These are phyloP conservation scores for Pteropus rufus DNA, from an alignment of 2,797 vertebrate species.

Conservation along the genomic window DNA sequence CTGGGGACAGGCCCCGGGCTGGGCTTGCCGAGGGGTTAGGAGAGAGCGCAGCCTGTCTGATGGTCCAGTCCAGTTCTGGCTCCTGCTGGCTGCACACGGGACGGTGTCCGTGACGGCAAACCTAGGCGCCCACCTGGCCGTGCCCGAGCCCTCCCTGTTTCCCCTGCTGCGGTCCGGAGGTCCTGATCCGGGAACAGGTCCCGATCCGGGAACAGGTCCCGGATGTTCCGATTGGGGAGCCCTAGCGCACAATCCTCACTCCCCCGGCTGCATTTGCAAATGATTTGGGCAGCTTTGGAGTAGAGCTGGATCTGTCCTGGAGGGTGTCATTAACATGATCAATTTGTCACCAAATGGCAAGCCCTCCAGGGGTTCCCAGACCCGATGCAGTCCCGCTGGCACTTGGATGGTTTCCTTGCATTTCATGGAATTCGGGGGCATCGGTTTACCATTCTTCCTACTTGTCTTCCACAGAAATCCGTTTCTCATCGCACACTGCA, in stretches of 20 bases:
- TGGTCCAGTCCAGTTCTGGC: rapidly evolving
- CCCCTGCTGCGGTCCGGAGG: rapidly evolving
- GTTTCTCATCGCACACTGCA: background rate
- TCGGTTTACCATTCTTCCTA: background rate
- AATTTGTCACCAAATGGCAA: rapidly evolving
- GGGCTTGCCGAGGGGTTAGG: background rate
- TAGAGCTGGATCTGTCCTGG: background rate
- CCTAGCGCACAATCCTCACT: rapidly evolving
- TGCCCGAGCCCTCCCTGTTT: rapidly evolving
- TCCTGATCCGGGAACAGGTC: background rate
- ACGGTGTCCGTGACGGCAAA: rapidly evolving
- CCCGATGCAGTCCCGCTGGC: background rate
- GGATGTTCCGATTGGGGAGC: background rate
- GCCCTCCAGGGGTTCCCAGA: rapidly evolving
- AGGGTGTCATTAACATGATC: rapidly evolving
- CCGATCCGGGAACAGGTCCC: background rate
- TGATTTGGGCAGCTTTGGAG: background rate
- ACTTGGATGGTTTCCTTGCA: background rate
- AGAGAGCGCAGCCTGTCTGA: rapidly evolving
- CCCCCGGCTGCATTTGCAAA: rapidly evolving
- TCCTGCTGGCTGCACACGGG: rapidly evolving
- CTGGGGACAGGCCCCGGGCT: rapidly evolving
- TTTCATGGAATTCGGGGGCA: background rate
- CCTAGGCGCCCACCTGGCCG: rapidly evolving
- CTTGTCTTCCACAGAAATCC: background rate